Evolutionary conservation across 2,888 invertebrate species (phyloP).

Genomic region (Cabera pusaria): DNA sequence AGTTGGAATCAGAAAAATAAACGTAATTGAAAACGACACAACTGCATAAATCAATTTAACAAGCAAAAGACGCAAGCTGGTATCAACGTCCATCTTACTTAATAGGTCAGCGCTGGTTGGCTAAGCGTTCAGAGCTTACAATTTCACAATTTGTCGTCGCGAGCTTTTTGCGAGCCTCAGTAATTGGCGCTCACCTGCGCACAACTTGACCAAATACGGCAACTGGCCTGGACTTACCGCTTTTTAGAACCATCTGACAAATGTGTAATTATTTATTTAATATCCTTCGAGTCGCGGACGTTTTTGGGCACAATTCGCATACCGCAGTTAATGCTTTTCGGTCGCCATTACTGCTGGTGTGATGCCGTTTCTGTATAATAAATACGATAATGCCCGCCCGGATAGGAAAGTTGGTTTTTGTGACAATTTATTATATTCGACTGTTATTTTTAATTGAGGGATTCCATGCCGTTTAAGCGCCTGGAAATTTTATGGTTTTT

Average conservation of each 20-base stretch:
- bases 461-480: slow-evolving; percentile 28
- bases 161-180: slow-evolving; percentile 69
- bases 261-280: slow-evolving; percentile 84
- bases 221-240: slow-evolving; percentile 61
- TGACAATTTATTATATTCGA: slow-evolving; percentile 50
- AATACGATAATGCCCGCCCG: slow-evolving; percentile 29
- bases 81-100: slow-evolving; percentile 26
- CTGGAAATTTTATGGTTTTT: slow-evolving; percentile 11
- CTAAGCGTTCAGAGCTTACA: slow-evolving; percentile 50
- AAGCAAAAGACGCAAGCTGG: slow-evolving; percentile 19
- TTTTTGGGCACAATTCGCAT: slow-evolving; percentile 78
- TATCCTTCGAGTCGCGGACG: slow-evolving; percentile 58
- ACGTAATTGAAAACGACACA: slow-evolving; percentile 17
- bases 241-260: slow-evolving; percentile 81
- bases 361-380: slow-evolving; percentile 47
- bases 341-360: slow-evolving; percentile 51
- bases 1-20: slow-evolving; percentile 12
- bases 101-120: slow-evolving; percentile 27
- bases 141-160: slow-evolving; percentile 81
- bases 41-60: slow-evolving; percentile 24
- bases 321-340: slow-evolving; percentile 60
- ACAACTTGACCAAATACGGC: slow-evolving; percentile 71
- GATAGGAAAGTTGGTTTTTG: slow-evolving; percentile 29
- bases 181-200: slow-evolving; percentile 79
- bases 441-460: slow-evolving; percentile 51